A percentile compares a stretch with the other conserved stretches of the same genome.
phyloP scores from a whole-genome alignment of 2,797 vertebrate genomes.

The Lacerta agilis region DNA sequence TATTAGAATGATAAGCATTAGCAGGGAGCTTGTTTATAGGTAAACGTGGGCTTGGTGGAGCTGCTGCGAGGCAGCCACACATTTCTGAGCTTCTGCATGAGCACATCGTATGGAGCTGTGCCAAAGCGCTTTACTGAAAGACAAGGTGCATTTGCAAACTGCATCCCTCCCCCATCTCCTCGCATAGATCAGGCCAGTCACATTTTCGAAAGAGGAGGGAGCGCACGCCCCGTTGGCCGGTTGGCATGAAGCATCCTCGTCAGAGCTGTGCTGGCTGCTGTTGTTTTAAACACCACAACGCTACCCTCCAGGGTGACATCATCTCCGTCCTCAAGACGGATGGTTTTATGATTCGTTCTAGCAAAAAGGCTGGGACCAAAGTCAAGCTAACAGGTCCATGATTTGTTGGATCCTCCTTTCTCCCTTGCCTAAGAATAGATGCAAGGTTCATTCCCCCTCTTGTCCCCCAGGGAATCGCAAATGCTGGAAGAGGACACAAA shows the following conservation, averaged over 20 bases:
- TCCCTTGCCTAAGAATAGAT: conserved; percentile 15
- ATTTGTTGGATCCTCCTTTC: conserved; percentile 23
- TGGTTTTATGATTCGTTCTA: conserved; percentile 1
- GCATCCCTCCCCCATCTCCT: background rate
- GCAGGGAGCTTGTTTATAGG: background rate
- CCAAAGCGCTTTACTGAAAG: conserved; percentile 15
- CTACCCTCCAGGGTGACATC: background rate
- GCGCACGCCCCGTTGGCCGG: background rate
- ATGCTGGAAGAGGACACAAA: background rate
- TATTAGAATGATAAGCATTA: background rate
- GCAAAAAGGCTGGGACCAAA: background rate
- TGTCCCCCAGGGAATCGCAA: background rate
- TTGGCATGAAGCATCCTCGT: background rate
- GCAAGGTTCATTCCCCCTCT: background rate
- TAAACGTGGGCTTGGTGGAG: background rate
- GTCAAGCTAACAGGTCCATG: conserved; percentile 14
- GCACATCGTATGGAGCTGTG: conserved; percentile 22
- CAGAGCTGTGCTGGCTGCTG: background rate
- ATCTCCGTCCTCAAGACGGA: background rate
- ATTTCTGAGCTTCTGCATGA: conserved; percentile 12
- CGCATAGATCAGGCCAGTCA: conserved; percentile 2
- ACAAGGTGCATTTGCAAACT: background rate
- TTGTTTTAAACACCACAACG: background rate
- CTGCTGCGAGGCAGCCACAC: background rate
- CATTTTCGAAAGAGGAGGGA: conserved; percentile 2